phyloP scores from a whole-genome alignment of 2,888 invertebrate genomes.

The Hirtodrosophila cameraria region DNA sequence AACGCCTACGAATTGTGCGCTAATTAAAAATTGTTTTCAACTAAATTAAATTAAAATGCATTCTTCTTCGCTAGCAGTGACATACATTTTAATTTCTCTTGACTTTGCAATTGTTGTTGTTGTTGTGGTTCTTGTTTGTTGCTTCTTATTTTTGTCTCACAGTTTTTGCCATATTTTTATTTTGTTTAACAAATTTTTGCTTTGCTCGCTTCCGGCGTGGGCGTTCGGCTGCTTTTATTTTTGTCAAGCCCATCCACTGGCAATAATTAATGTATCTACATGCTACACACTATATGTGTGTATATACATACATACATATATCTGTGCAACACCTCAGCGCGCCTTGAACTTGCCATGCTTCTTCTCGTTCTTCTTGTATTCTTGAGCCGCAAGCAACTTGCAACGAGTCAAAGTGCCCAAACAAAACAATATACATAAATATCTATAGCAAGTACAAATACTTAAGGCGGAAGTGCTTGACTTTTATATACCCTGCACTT shows the following conservation, averaged over 20 bases:
- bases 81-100: slow-evolving; percentile 58
- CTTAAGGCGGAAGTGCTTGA: background rate
- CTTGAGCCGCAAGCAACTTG: slow-evolving; percentile 36
- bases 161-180: slow-evolving; percentile 7
- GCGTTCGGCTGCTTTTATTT: slow-evolving; percentile 53
- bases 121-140: slow-evolving; percentile 23
- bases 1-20: slow-evolving; percentile 52
- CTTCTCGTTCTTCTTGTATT: slow-evolving; percentile 8
- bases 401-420: slow-evolving; percentile 27
- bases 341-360: slow-evolving; percentile 70
- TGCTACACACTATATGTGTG: slow-evolving; percentile 1
- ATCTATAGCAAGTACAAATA: slow-evolving; percentile 17
- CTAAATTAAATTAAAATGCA: slow-evolving; percentile 47
- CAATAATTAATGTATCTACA: slow-evolving; percentile 17
- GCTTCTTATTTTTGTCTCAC: slow-evolving; percentile 29
- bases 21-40: slow-evolving; percentile 48
- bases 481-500: no score
- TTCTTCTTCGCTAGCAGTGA: slow-evolving; percentile 57
- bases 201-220: slow-evolving; percentile 59
- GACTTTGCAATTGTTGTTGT: slow-evolving; percentile 15
- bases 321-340: slow-evolving; percentile 23
- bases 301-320: no score
- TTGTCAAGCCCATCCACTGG: slow-evolving; percentile 26
- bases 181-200: slow-evolving; percentile 13
- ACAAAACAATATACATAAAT: background rate